phyloP scores from a whole-genome alignment of 2,113 vertebrate genomes.

The Bos indicus region DNA sequence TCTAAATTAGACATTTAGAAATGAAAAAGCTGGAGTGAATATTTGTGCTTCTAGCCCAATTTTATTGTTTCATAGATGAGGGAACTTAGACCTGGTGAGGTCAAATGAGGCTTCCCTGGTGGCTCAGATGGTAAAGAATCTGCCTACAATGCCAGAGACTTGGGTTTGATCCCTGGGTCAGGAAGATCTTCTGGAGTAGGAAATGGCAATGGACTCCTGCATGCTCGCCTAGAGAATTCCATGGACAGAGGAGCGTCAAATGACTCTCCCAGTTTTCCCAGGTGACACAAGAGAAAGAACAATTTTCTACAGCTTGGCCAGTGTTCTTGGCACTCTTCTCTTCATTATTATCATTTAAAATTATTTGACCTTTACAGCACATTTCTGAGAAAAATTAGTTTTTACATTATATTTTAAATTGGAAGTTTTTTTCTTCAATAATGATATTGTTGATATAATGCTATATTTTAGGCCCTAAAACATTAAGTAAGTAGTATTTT shows the following conservation, averaged over 20 bases:
- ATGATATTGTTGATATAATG: background rate
- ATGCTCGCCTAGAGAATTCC: background rate
- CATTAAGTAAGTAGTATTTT: background rate
- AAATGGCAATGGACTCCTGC: background rate
- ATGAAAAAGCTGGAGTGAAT: background rate
- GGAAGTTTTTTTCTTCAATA: background rate
- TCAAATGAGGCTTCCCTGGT: background rate
- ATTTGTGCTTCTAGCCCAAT: background rate
- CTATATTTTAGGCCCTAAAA: background rate
- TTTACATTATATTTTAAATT: background rate
- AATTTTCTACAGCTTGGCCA: background rate
- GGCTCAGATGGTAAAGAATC: background rate
- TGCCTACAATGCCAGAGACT: background rate
- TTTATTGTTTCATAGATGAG: background rate
- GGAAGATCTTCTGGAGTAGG: background rate
- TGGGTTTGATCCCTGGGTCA: background rate
- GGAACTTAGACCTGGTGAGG: background rate
- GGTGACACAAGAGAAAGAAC: background rate
- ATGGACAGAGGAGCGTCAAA: background rate
- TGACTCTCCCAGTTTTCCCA: background rate
- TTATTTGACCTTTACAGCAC: background rate
- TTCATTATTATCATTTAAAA: slow-evolving; percentile 19
- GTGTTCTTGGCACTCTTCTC: background rate
- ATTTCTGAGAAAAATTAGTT: background rate
- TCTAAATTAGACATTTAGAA: background rate